Base-by-base conservation (phyloP, 2,113 vertebrate species). In the Oxyruncus cristatus region DNA sequence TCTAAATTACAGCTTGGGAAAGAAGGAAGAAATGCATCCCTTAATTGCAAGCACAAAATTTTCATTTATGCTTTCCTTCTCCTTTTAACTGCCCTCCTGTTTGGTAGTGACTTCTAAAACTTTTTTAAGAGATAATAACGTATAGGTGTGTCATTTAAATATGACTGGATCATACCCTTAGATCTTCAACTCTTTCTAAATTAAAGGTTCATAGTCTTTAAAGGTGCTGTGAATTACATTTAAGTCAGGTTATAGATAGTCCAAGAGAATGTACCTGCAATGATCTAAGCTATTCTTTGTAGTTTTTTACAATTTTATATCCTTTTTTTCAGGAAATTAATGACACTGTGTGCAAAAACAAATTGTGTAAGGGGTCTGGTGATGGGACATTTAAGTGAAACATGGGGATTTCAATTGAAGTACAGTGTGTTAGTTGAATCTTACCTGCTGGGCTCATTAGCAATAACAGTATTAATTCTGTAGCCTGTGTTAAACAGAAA, bases 401-500 rank as follows among this genome's bases (percentile, higher is more conserved):
- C 73, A 87, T 78, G 58, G 70, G 27, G 49, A 47, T 85, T 92
- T 84, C 68, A 90, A 6, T 5, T 50, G 63, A 93, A 93, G 44
- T 77, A 30, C 59, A 63, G n/a, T 1, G 5, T 73, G 66, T 72
- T 75, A 84, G 56, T 86, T 56, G 88, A 78, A 90, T 88, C 44
- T 86, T 95, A 72, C 74, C 79, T 94, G 67, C 82, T 88, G 76
- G n/a, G 61, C 88, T 96, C 85, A 86, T 94, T 86, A 96, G 65
- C 56, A 68, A 35, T 46, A 78, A 23, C n/a, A 37, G 17, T 72
- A 22, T 71, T 85, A 93, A 80, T 89, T 88, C 63, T 70, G 53
- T 66, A 79, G 56, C 53, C 28, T 78, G 37, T 80, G 71, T 52
- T 62, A 17, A 35, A 63, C 35, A 76, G 71, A 62, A 95, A 93